Evolutionary conservation across 2,797 vertebrate genomes (phyloP).

Genomic region (Lepus townsendii): DNA sequence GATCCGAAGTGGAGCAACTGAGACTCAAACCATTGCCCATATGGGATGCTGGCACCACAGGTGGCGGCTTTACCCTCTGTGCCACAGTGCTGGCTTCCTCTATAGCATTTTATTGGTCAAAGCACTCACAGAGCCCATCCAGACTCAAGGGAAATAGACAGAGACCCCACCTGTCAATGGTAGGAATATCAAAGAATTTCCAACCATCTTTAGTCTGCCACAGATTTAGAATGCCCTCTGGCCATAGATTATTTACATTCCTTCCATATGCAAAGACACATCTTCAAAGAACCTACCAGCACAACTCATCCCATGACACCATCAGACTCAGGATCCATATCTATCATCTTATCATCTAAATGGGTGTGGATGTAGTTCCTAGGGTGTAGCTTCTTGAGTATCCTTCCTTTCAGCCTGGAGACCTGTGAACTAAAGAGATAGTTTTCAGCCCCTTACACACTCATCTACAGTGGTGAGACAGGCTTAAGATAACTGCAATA

Average conservation of each 20-base stretch:
- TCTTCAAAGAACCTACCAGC: neutral
- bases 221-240: neutral
- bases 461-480: neutral
- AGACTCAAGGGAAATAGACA: neutral
- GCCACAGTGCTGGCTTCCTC: too few relatives aligned
- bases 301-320: slow-evolving; percentile 28
- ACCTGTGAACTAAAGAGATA: slow-evolving; percentile 7
- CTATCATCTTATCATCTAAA: neutral
- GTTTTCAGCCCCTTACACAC: neutral
- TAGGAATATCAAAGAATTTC: slow-evolving; percentile 43
- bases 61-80: too few relatives aligned
- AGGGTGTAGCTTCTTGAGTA: neutral
- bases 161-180: neutral
- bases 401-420: neutral
- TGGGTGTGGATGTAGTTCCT: neutral
- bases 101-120: neutral
- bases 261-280: slow-evolving; percentile 1
- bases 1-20: too few relatives aligned
- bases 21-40: too few relatives aligned
- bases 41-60: too few relatives aligned
- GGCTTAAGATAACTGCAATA: neutral
- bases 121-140: neutral
- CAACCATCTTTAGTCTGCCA: slow-evolving; percentile 37
- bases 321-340: neutral
- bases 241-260: slow-evolving; percentile 45